Conservation (phyloP, 1,140 invertebrate species). For the Hycleus phaleratus region DNA sequence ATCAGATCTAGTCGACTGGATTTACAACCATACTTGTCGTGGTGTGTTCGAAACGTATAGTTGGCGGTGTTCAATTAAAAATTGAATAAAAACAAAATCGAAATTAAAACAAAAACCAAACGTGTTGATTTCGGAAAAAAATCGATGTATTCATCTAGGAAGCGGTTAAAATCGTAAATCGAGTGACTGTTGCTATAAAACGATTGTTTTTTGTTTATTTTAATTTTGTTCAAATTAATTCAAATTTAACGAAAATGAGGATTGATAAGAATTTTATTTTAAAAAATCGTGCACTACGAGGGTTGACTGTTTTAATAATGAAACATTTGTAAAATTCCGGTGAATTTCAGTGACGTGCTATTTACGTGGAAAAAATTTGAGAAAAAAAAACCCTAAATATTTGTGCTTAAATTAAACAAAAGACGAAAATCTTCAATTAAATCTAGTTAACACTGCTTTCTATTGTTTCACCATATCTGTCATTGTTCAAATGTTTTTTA, state of each 20-base stretch:
- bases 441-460: not conserved
- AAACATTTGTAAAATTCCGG: not conserved
- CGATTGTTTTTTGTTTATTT: no score
- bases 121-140: not conserved
- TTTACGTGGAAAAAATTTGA: no score
- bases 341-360: no score
- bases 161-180: conserved; percentile 5
- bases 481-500: not conserved
- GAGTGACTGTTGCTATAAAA: not conserved
- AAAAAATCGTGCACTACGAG: conserved; percentile 31
- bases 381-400: not conserved
- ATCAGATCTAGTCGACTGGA: no score
- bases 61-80: no score
- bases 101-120: no score
- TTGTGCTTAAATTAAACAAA: not conserved
- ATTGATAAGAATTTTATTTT: conserved; percentile 35
- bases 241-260: conserved; percentile 30
- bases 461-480: not conserved
- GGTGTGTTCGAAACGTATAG: no score
- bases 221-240: no score
- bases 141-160: conserved; percentile 10
- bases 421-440: not conserved
- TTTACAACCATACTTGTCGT: no score
- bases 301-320: conserved; percentile 28
- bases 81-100: no score